phyloP scores from a whole-genome alignment of 2,113 vertebrate species.

The Sialia sialis region DNA sequence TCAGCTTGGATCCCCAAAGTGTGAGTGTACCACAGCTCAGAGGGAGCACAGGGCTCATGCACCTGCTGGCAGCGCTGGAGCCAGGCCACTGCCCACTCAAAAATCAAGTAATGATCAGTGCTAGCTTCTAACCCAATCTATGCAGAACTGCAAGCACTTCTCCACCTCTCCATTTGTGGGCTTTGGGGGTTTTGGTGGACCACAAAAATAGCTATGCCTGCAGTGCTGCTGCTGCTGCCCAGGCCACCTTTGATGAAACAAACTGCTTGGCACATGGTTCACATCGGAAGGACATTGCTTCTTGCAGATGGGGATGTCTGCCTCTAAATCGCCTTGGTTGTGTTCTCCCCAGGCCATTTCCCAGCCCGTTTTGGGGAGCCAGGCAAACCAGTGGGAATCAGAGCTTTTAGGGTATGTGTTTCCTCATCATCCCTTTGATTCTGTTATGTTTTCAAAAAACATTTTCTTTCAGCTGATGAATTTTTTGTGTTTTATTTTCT shows the following conservation, averaged over 20 bases:
- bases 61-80: not conserved
- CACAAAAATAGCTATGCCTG: not conserved
- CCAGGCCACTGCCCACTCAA: not conserved
- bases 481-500: not conserved
- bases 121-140: not conserved
- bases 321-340: rapidly evolving
- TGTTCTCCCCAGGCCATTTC: rapidly evolving
- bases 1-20: rapidly evolving
- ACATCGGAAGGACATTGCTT: rapidly evolving
- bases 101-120: not conserved
- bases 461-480: not conserved
- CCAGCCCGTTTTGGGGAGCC: not conserved
- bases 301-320: not conserved
- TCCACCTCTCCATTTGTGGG: rapidly evolving
- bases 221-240: not conserved
- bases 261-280: rapidly evolving
- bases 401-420: not conserved
- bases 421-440: not conserved
- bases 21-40: not conserved
- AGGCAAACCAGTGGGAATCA: not conserved
- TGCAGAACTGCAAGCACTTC: not conserved
- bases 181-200: rapidly evolving
- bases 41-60: rapidly evolving
- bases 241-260: not conserved
- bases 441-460: not conserved